These are phyloP conservation scores for Tyrannus savana DNA, from an alignment of 2,113 vertebrate genomes.

Conservation along the genomic window DNA sequence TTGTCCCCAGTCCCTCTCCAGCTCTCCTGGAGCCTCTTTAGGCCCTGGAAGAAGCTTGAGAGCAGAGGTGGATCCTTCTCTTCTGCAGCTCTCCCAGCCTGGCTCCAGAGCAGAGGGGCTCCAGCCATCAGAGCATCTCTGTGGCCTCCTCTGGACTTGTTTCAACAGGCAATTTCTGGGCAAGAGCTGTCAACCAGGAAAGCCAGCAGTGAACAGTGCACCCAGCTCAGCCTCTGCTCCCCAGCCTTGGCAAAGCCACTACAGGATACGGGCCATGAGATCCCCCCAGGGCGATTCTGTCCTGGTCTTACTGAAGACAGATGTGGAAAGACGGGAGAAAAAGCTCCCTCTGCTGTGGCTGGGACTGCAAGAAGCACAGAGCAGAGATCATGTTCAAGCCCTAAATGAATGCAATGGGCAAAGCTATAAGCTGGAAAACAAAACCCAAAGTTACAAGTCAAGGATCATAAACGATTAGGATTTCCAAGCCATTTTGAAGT, in stretches of 20 bases:
- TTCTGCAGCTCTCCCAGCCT: neutral
- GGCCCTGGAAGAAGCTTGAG: neutral
- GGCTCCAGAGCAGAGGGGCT: neutral
- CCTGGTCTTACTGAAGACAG: neutral
- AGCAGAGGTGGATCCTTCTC: neutral
- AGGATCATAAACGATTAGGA: neutral
- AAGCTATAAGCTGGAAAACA: neutral
- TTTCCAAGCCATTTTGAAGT: neutral
- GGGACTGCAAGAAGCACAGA: neutral
- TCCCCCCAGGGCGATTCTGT: accelerated
- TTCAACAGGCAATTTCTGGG: neutral
- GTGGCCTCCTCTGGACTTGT: neutral
- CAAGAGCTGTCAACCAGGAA: neutral
- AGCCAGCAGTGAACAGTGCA: accelerated
- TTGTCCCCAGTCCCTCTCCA: neutral
- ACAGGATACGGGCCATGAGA: neutral
- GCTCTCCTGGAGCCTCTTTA: neutral
- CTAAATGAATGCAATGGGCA: neutral
- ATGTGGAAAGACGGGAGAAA: neutral
- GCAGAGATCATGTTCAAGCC: neutral
- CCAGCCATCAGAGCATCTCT: neutral
- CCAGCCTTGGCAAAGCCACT: neutral
- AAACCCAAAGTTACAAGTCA: neutral
- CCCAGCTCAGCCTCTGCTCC: neutral
- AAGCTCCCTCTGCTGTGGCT: neutral